Percentiles rank a stretch among this genome's conserved stretches.
phyloP scores from a whole-genome alignment of 2,113 vertebrate genomes.

The Chauna torquata region DNA sequence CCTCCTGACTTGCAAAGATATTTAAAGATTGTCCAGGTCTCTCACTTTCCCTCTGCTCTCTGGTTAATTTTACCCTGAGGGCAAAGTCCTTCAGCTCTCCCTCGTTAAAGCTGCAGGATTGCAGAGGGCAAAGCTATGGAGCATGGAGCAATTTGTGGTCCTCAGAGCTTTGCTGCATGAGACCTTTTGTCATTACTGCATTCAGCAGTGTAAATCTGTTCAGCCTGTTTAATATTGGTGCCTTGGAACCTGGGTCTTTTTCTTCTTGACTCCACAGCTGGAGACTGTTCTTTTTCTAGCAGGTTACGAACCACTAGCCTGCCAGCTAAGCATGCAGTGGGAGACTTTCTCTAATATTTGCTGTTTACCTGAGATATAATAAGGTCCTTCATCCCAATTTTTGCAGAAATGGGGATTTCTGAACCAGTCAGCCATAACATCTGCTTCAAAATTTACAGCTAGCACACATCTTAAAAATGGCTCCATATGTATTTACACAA shows the following conservation, averaged over 20 bases:
- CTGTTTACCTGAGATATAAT: not conserved
- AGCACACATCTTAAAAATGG: not conserved
- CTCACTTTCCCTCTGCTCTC: not conserved
- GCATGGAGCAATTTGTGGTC: not conserved
- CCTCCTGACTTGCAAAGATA: not conserved
- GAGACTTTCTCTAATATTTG: not conserved
- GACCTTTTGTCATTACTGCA: not conserved
- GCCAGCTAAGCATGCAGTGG: not conserved
- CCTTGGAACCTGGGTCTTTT: not conserved
- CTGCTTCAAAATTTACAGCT: slow-evolving; percentile 4
- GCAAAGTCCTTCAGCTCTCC: not conserved
- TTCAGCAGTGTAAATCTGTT: not conserved
- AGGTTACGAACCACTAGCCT: not conserved
- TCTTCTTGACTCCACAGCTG: not conserved
- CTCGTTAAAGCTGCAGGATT: not conserved
- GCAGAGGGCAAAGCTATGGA: not conserved
- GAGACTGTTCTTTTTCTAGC: not conserved
- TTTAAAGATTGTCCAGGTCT: not conserved
- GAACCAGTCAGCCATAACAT: not conserved
- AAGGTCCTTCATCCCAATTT: not conserved
- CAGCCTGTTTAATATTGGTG: not conserved
- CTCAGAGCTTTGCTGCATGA: not conserved
- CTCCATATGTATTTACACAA: slow-evolving; percentile 19
- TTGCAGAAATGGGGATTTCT: not conserved
- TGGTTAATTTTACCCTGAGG: not conserved